A percentile compares a stretch with the other conserved stretches of the same genome.
Evolutionary conservation across 2,113 vertebrate genomes (phyloP).

Genomic region (Amblyornis subalaris): DNA sequence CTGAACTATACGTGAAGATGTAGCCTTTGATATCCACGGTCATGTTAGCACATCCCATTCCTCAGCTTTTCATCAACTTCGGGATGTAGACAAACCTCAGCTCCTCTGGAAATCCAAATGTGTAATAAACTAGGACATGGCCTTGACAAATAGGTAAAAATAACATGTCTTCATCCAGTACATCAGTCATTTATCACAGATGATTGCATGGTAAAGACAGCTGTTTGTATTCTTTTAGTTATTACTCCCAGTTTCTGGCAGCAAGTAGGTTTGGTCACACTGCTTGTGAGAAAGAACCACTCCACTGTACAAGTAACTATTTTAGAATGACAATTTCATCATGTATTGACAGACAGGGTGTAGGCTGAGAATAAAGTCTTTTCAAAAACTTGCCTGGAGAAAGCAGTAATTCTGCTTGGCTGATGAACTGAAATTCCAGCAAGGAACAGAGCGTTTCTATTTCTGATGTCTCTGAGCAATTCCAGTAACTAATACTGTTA

Average conservation of each 20-base stretch:
- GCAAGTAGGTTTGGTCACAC: background rate
- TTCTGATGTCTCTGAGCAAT: conserved; percentile 16
- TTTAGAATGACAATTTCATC: background rate
- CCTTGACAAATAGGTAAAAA: background rate
- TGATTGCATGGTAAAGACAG: background rate
- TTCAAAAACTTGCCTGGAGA: background rate
- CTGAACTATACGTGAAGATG: background rate
- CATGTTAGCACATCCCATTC: background rate
- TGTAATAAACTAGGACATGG: background rate
- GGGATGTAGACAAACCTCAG: background rate
- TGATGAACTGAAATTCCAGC: conserved; percentile 9
- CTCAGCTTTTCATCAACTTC: background rate
- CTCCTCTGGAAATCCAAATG: background rate
- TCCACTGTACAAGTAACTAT: background rate
- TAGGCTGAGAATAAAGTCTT: background rate
- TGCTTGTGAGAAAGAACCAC: background rate
- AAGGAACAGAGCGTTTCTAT: background rate
- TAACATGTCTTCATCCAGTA: background rate
- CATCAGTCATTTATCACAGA: background rate
- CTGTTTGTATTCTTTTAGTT: background rate
- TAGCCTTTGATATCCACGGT: background rate
- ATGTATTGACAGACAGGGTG: background rate
- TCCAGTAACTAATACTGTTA: background rate
- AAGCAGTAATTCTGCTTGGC: conserved; percentile 19
- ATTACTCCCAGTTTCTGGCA: background rate